Conservation (phyloP, 1,140 invertebrate genomes). For the Condylostylus longicornis region DNA sequence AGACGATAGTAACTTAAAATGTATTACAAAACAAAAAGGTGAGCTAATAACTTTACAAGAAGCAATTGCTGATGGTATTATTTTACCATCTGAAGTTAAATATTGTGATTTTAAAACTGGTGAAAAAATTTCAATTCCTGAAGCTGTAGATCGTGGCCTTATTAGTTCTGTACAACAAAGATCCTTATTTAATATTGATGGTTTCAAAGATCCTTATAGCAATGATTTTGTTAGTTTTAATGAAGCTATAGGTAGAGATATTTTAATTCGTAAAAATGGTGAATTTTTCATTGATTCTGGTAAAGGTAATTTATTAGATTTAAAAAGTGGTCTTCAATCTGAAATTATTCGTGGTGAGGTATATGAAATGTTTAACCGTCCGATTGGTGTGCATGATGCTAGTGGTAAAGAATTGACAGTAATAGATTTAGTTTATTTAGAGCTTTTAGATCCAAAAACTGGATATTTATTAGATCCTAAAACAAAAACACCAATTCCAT, state of each 20-base stretch:
- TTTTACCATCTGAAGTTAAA: slow-evolving; percentile 53
- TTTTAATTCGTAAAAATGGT: slow-evolving; percentile 57
- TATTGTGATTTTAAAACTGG: slow-evolving; percentile 55
- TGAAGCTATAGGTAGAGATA: slow-evolving; percentile 61
- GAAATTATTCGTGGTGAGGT: slow-evolving; percentile 58
- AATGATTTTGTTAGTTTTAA: slow-evolving; percentile 76
- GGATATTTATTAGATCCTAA: slow-evolving; percentile 69
- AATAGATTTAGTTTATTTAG: slow-evolving; percentile 69
- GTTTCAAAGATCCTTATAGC: slow-evolving; percentile 69
- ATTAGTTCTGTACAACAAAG: slow-evolving; percentile 75
- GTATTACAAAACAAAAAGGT: slow-evolving; percentile 63
- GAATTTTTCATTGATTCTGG: slow-evolving; percentile 60
- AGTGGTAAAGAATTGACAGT: slow-evolving; percentile 59
- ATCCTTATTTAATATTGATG: slow-evolving; percentile 83
- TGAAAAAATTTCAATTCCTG: slow-evolving; percentile 55
- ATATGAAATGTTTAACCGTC: slow-evolving; percentile 65
- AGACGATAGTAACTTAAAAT: slow-evolving; percentile 66
- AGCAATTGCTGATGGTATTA: slow-evolving; percentile 62
- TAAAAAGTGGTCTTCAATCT: slow-evolving; percentile 50
- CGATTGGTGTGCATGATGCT: slow-evolving; percentile 59
- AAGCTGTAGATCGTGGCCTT: slow-evolving; percentile 74
- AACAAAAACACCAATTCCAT: slow-evolving; percentile 58
- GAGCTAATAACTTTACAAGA: slow-evolving; percentile 71
- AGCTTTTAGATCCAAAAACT: slow-evolving; percentile 68
- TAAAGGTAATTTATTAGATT: slow-evolving; percentile 53